Conservation (phyloP, 1,140 invertebrate species). For the Drosophila asahinai region DNA sequence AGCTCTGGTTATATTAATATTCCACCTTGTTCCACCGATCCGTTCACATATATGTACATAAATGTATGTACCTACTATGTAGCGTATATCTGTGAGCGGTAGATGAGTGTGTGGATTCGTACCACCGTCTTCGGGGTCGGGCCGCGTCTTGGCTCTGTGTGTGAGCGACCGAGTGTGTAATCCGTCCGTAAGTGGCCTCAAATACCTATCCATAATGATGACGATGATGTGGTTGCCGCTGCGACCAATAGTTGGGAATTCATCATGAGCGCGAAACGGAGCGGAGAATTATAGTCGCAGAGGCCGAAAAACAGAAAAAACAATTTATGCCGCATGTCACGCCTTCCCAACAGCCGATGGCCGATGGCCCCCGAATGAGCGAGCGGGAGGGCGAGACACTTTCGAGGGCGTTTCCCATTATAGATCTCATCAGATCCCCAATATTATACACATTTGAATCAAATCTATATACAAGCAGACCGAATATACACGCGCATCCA, state of each 20-base stretch:
- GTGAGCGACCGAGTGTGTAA: slow-evolving; percentile 45
- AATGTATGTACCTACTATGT: not conserved
- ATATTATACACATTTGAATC: slow-evolving; percentile 34
- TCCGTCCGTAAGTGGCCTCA: slow-evolving; percentile 72
- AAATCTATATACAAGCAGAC: not conserved
- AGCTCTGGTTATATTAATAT: not conserved
- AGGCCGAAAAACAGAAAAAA: slow-evolving; percentile 28
- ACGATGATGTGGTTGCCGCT: slow-evolving; percentile 51
- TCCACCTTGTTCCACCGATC: not conserved
- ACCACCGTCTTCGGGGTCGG: not conserved
- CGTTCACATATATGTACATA: not conserved
- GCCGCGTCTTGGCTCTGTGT: slow-evolving; percentile 3
- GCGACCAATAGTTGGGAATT: slow-evolving; percentile 61
- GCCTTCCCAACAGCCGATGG: slow-evolving; percentile 24
- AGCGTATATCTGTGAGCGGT: not conserved
- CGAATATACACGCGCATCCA: not conserved
- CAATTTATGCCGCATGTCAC: slow-evolving; percentile 61
- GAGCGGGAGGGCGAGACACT: slow-evolving; percentile 28
- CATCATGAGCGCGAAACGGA: slow-evolving; percentile 25
- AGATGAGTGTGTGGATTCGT: slow-evolving; percentile 10
- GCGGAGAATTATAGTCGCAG: slow-evolving; percentile 3
- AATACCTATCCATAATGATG: slow-evolving; percentile 54
- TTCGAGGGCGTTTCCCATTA: slow-evolving; percentile 58
- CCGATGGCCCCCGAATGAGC: slow-evolving; percentile 3
- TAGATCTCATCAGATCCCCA: slow-evolving; percentile 53